Evolutionary conservation across 2,888 invertebrate species (phyloP).

Genomic region (Dastarcus helophoroides): DNA sequence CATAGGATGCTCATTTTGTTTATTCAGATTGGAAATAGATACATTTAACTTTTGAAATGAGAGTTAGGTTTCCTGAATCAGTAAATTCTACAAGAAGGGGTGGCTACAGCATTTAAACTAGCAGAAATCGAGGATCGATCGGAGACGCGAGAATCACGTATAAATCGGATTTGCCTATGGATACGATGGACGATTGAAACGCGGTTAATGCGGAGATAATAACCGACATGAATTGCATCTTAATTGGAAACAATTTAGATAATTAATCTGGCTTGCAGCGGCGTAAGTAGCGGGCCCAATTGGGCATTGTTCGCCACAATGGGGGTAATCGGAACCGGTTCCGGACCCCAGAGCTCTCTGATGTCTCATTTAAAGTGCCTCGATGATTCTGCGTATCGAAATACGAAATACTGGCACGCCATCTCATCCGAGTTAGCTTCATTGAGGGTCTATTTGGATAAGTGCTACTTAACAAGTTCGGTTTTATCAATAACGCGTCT

Average conservation of each 20-base stretch:
- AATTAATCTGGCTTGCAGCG: slow-evolving; percentile 38
- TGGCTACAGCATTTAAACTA: no score
- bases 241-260: slow-evolving; percentile 46
- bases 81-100: no score
- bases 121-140: no score
- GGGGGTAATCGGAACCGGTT: slow-evolving; percentile 38
- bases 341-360: slow-evolving; percentile 32
- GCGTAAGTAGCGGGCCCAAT: slow-evolving; percentile 36
- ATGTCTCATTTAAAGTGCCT: slow-evolving; percentile 34
- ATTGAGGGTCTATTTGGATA: no score
- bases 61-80: no score
- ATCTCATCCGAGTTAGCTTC: no score
- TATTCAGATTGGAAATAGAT: no score
- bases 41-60: no score
- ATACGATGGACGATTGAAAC: slow-evolving; percentile 12
- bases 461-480: no score
- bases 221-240: slow-evolving; percentile 41
- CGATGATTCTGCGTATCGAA: not conserved
- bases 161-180: slow-evolving; percentile 7
- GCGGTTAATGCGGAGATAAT: slow-evolving; percentile 29
- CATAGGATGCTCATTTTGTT: no score
- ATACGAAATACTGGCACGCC: slow-evolving; percentile 1
- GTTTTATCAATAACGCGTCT: no score
- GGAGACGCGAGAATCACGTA: no score
- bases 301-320: slow-evolving; percentile 40